These are phyloP conservation scores for Oryzias melastigma DNA, from an alignment of 2,113 vertebrate genomes.

Conservation along the genomic window DNA sequence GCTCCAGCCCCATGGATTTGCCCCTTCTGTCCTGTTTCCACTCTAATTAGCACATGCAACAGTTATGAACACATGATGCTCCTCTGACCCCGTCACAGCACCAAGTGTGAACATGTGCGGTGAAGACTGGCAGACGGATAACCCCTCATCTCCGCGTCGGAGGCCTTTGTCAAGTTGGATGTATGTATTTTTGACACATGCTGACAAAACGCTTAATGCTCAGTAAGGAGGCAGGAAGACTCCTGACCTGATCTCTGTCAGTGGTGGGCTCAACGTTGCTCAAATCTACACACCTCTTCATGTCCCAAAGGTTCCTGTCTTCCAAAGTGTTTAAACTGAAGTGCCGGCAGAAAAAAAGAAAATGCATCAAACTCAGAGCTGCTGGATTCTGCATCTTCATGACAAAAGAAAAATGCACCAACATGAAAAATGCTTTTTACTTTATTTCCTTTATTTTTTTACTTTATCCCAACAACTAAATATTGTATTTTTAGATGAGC, in stretches of 20 bases:
- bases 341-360: background rate
- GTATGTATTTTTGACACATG: conserved; percentile 49
- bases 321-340: conserved; percentile 2
- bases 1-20: background rate
- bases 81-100: conserved; percentile 28
- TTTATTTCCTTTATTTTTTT: no score
- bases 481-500: no score
- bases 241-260: conserved; percentile 65
- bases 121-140: conserved; percentile 54
- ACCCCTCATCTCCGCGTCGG: conserved; percentile 48
- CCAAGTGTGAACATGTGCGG: conserved; percentile 26
- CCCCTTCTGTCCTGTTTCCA: background rate
- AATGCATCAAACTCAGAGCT: background rate
- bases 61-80: conserved; percentile 15
- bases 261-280: conserved; percentile 28
- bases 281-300: conserved; percentile 17
- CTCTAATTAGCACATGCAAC: conserved; percentile 37
- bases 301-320: conserved; percentile 2
- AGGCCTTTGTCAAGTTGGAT: conserved; percentile 67
- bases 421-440: no score
- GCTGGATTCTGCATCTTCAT: background rate
- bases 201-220: conserved; percentile 60
- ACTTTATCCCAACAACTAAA: no score
- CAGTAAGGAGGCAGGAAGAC: conserved; percentile 31
- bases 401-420: no score